Conservation (phyloP, 1,140 invertebrate species). For the Drosophila setifemur region DNA sequence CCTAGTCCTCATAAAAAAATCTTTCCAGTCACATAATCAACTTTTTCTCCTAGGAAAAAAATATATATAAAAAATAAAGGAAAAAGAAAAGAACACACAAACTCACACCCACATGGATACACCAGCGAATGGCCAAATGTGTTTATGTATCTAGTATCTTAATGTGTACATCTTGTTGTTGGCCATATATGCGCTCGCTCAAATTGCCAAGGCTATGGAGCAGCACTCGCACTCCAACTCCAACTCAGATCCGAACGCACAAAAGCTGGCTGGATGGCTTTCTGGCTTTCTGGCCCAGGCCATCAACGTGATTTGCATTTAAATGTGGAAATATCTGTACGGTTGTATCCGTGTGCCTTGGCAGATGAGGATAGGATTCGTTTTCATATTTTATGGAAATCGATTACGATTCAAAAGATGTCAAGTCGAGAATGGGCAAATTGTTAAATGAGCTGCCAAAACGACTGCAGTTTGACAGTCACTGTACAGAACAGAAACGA, state of each 20-base stretch:
- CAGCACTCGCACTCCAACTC: background rate
- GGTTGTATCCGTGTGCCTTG: slow-evolving; percentile 12
- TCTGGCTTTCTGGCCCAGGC: background rate
- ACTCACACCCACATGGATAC: slow-evolving; percentile 22
- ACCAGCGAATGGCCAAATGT: slow-evolving; percentile 38
- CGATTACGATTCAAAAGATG: slow-evolving; percentile 36
- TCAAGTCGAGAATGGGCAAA: slow-evolving; percentile 37
- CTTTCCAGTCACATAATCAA: slow-evolving; percentile 49
- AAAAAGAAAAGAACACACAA: slow-evolving; percentile 25
- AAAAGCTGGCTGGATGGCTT: slow-evolving; percentile 1
- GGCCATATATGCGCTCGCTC: slow-evolving; percentile 41
- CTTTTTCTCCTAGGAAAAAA: slow-evolving; percentile 19
- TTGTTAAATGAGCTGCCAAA: slow-evolving; percentile 74
- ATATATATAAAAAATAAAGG: background rate
- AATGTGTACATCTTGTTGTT: slow-evolving; percentile 46
- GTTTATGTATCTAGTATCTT: slow-evolving; percentile 65
- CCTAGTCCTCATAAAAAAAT: slow-evolving; percentile 37
- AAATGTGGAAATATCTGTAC: slow-evolving; percentile 52
- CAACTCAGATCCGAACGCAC: background rate
- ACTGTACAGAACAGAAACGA: background rate
- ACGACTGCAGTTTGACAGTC: slow-evolving; percentile 53
- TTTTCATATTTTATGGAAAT: slow-evolving; percentile 49
- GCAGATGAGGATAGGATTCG: slow-evolving; percentile 21
- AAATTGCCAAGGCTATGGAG: slow-evolving; percentile 59
- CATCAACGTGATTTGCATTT: slow-evolving; percentile 73